Evolutionary conservation across 2,888 invertebrate genomes (phyloP).

Genomic region (Dynastes hyllus): DNA sequence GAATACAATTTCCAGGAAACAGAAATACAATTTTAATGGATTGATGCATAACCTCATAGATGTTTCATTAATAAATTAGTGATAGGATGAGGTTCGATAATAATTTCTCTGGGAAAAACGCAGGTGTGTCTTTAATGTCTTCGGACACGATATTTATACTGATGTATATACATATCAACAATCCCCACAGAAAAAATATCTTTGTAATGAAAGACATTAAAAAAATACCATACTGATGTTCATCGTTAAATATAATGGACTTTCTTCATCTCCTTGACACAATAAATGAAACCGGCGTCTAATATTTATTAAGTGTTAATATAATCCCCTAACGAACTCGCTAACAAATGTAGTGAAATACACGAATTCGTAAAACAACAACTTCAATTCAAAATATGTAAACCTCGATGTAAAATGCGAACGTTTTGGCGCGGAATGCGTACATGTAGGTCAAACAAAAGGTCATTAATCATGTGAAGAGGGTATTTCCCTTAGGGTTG

Average conservation of each 20-base stretch:
- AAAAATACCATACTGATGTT: not conserved
- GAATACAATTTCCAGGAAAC: too few species aligned
- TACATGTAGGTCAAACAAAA: conserved; percentile 51
- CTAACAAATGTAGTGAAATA: not conserved
- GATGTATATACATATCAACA: not conserved
- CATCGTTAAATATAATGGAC: conserved; percentile 2
- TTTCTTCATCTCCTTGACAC: not conserved
- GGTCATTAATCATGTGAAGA: conserved; percentile 53
- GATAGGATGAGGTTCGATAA: conserved; percentile 13
- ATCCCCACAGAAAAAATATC: not conserved
- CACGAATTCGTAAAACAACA: not conserved
- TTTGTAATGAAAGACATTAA: not conserved
- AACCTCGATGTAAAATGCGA: not conserved
- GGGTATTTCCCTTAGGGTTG: conserved; percentile 44
- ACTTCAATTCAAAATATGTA: not conserved
- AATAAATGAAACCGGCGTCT: not conserved
- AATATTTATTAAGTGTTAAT: not conserved
- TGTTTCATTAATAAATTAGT: conserved; percentile 5
- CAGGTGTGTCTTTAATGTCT: conserved; percentile 52
- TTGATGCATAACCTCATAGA: too few species aligned
- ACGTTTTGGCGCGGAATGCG: conserved; percentile 1
- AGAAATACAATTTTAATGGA: too few species aligned
- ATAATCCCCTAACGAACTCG: not conserved
- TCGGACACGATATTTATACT: conserved; percentile 53
- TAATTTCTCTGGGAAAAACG: conserved; percentile 14